phyloP scores from a whole-genome alignment of 1,140 invertebrate species.

The Tribolium madens region DNA sequence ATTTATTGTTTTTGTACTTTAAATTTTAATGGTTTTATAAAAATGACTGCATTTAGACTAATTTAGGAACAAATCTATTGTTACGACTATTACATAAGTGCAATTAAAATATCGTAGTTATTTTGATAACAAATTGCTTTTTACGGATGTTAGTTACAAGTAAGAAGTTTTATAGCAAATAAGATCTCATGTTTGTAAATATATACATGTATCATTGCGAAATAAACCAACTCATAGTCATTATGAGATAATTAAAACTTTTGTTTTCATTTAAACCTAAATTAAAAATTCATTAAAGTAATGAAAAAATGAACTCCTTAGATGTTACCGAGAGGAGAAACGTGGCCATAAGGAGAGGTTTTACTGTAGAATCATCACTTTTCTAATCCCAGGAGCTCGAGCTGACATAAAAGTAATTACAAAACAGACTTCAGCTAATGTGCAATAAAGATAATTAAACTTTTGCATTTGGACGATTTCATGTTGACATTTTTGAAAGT shows the following conservation, averaged over 20 bases:
- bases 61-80: conserved; percentile 1
- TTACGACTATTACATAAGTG: conserved; percentile 22
- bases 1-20: conserved; percentile 26
- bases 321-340: no score
- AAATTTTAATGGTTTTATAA: conserved; percentile 16
- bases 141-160: conserved; percentile 13
- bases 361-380: no score
- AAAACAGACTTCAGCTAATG: not conserved
- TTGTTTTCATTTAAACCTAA: not conserved
- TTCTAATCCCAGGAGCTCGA: no score
- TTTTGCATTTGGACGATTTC: not conserved
- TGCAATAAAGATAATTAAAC: not conserved
- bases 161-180: not conserved
- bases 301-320: no score
- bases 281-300: no score
- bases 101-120: conserved; percentile 15
- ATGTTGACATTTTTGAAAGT: not conserved
- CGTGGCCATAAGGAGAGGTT: no score
- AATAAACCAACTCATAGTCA: not conserved
- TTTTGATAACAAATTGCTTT: conserved; percentile 24
- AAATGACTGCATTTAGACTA: conserved; percentile 11
- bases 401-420: not conserved
- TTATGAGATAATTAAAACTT: not conserved
- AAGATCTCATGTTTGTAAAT: conserved; percentile 34
- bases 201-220: not conserved